Evolutionary conservation across 1,140 invertebrate genomes (phyloP), one percentile per base, ranked within the genome.

Genomic region (Campoletis sonorensis): DNA sequence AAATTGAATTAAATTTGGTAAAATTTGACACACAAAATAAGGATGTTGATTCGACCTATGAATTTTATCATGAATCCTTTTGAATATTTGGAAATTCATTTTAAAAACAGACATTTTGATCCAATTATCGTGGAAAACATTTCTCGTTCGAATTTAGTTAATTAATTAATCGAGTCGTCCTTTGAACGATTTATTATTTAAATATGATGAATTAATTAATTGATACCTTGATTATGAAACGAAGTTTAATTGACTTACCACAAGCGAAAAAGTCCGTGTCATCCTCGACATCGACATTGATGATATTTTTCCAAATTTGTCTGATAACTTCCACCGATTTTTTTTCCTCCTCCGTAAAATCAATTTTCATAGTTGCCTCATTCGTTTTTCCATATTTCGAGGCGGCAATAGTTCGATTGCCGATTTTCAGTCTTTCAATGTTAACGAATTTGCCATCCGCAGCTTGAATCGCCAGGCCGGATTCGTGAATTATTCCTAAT

Each of bases 261-360:
- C 94, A 95, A 15, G 95, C 95, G 90, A 99, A 99, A 90, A 99
- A 99, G 89, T 99, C 97, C 0, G 97, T 97, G 0, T 95, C 93
- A 2, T 96, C 93, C 2, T 95, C 94, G 4, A 99, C 93, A 0
- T 96, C 94, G 1, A 94, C 92, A 83, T 95, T 96, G 0, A 99
- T 92, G 85, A 99, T 99, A 8, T 94, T 94, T 80, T 94, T 93
- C 98, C 98, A 99, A 30, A 98, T 95, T 13, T 91, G 89, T 85
- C 94, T 91, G 0, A 96, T 90, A 21, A 90, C 91, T 37, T 95
- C 92, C 0, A 95, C 92, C 77, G 95, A 93, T 33, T 92, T 90
- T 81, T 94, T 91, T 89, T 99, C 98, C 82, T 97, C 95, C 1
- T 94, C 93, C 0, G 94, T 96, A n/a, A 98, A 93, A 71, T 96